Evolutionary conservation across 2,888 invertebrate genomes (phyloP), one percentile per base, ranked within the genome.

Genomic region (Embidobia sp.): DNA sequence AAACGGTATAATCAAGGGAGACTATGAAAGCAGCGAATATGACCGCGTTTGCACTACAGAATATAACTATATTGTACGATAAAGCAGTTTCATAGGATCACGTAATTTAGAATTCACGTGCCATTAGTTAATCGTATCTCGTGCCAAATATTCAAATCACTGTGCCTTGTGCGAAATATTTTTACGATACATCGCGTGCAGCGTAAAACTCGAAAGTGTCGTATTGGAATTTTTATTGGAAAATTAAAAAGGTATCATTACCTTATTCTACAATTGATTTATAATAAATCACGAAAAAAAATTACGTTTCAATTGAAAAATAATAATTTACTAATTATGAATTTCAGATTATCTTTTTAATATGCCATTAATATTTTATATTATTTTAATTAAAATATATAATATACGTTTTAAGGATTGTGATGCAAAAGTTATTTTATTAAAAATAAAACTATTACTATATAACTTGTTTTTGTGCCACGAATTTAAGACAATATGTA

Each of bases 121-220:
- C 37, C 37, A 53, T 53, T 53, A 53, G 51, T 35, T 53, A 53
- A 53, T 37, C 13, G 26, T 8, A 40, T 55, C 40, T 40, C 55
- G 55, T 53, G 51, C 51, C 35, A 53, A 53, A 53, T 53, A 53
- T 53, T 53, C 51, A 53, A 35, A 53, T 53, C 13, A n/a, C n/a
- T n/a, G 29, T 8, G 18, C 6, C 40, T 18, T n/a, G 18, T 16
- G 16, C 10, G 18, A 18, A 18, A 18, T 18, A 18, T 18, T 40
- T 40, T 40, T 40, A 40, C 18, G 18, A 18, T 18, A 2, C 18
- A 10, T 40, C 18, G 40, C 40, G 18, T 40, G 35, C 15, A 3
- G 5, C 5, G 13, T 35, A 15, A 35, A 35, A 15, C 1, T 8
- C 40, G 18, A 18, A 40, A 40, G 5, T 40, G 37, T 37, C 3